Percentiles rank a stretch among this genome's conserved stretches.
These are phyloP conservation scores for Carterocephalus palaemon DNA, from an alignment of 2,888 invertebrate genomes.

Conservation along the genomic window DNA sequence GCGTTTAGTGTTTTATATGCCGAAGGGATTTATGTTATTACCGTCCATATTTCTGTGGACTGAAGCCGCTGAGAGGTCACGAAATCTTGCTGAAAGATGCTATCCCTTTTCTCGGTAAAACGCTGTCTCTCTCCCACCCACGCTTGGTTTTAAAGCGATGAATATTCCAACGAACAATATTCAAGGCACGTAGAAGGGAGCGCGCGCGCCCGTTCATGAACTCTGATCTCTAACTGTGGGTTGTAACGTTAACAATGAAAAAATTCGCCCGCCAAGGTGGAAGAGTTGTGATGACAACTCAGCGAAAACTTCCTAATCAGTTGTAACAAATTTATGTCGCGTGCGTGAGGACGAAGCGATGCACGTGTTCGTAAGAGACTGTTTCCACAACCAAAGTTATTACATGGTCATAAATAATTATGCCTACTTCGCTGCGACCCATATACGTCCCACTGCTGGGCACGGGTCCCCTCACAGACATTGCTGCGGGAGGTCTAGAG, in stretches of 20 bases:
- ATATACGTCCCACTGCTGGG: too few species aligned
- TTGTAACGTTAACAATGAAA: constrained; percentile 70
- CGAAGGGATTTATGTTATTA: constrained; percentile 79
- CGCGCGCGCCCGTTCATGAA: constrained; percentile 71
- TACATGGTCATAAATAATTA: too few species aligned
- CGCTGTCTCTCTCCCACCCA: constrained; percentile 52
- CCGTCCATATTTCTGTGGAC: constrained; percentile 77
- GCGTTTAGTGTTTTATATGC: constrained; percentile 80
- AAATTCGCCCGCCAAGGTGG: constrained; percentile 63
- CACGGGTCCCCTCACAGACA: too few species aligned
- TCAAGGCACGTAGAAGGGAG: constrained; percentile 68
- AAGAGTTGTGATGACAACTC: constrained; percentile 75
- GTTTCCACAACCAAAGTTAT: constrained; percentile 9
- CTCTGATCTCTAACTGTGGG: constrained; percentile 69
- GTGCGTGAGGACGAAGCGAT: constrained; percentile 50
- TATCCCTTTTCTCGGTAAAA: constrained; percentile 47
- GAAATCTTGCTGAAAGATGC: constrained; percentile 65
- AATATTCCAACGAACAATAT: constrained; percentile 69
- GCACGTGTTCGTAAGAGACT: neutral
- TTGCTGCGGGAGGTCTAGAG: too few species aligned
- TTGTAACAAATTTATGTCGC: constrained; percentile 72
- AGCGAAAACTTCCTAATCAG: constrained; percentile 72
- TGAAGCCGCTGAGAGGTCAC: constrained; percentile 77
- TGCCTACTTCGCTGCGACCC: too few species aligned
- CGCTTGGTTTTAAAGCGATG: constrained; percentile 69